phyloP scores from a whole-genome alignment of 2,888 invertebrate genomes.

The Phasia obesa region DNA sequence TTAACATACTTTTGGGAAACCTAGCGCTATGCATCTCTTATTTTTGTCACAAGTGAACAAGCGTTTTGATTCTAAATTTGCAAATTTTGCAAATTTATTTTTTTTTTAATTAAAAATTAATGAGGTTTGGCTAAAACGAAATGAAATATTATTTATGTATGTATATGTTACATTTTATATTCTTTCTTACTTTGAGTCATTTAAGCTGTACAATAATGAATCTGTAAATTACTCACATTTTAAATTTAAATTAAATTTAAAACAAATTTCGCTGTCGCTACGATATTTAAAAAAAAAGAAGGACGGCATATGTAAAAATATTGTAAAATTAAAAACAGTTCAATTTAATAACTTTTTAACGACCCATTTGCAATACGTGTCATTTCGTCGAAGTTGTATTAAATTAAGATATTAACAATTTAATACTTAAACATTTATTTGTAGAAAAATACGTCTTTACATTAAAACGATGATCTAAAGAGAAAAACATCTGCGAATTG shows the following conservation, averaged over 20 bases:
- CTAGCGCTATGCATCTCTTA: too few species aligned
- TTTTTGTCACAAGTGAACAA: too few species aligned
- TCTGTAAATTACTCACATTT: background rate
- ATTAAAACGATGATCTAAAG: background rate
- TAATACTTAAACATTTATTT: background rate
- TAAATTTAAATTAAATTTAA: background rate
- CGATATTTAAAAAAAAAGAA: too few species aligned
- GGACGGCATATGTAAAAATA: background rate
- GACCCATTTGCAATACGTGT: slow-evolving; percentile 2
- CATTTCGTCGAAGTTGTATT: slow-evolving; percentile 27
- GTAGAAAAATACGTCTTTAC: background rate
- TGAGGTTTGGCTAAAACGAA: too few species aligned
- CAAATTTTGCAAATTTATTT: too few species aligned
- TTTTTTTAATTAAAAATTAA: too few species aligned
- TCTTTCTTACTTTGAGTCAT: too few species aligned
- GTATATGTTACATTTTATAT: too few species aligned
- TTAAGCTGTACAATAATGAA: background rate
- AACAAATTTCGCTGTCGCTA: background rate
- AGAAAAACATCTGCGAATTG: slow-evolving; percentile 8
- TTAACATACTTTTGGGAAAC: too few species aligned
- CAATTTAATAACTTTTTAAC: slow-evolving; percentile 17
- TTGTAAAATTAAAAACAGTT: slow-evolving; percentile 1
- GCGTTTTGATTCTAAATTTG: too few species aligned
- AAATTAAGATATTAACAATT: slow-evolving; percentile 25
- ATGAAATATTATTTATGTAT: too few species aligned